Conservation (phyloP, 2,113 vertebrate species). For the Pseudonaja textilis region DNA sequence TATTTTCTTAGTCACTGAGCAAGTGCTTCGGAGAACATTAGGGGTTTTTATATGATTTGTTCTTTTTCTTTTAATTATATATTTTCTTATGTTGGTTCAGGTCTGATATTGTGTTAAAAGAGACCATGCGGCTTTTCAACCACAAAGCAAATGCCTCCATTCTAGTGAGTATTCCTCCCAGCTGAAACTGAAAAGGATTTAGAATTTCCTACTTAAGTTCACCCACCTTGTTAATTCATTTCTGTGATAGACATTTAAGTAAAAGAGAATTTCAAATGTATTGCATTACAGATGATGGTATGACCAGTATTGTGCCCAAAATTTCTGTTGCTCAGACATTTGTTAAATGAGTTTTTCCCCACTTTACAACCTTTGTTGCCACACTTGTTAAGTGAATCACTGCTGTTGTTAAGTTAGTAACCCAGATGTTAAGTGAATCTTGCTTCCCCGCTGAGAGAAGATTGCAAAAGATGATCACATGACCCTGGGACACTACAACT, state of each 20-base stretch:
- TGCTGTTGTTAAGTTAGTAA: too few species aligned
- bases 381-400: too few species aligned
- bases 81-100: conserved; percentile 48
- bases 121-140: conserved; percentile 57
- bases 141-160: conserved; percentile 55
- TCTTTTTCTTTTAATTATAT: not conserved
- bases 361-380: too few species aligned
- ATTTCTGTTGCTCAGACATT: too few species aligned
- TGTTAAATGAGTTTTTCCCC: too few species aligned
- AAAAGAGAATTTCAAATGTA: not conserved
- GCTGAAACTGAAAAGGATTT: not conserved
- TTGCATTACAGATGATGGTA: not conserved
- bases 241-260: not conserved
- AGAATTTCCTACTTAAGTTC: not conserved
- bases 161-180: conserved; percentile 59
- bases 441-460: too few species aligned
- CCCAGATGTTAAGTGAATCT: too few species aligned
- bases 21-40: not conserved
- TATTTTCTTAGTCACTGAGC: not conserved
- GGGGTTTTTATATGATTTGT: not conserved
- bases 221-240: not conserved
- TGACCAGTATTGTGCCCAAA: too few species aligned
- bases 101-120: conserved; percentile 54
- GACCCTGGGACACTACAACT: too few species aligned
- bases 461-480: too few species aligned